Conservation (phyloP, 2,113 vertebrate genomes). For the Periophthalmodon schlosseri region DNA sequence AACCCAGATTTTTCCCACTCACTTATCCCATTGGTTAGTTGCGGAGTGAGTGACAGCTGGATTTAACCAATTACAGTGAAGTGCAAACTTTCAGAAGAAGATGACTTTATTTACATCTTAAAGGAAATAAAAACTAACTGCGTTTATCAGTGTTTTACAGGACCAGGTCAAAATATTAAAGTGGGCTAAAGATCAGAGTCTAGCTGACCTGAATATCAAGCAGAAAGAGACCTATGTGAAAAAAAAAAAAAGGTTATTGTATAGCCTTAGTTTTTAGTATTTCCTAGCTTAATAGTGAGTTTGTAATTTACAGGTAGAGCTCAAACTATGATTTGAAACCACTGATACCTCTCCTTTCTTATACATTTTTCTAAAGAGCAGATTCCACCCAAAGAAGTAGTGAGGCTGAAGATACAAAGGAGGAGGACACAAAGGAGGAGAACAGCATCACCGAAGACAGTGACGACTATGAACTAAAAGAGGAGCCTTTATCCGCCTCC, state of each 20-base stretch:
- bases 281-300: too few relatives aligned
- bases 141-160: too few relatives aligned
- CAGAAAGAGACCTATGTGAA: background rate
- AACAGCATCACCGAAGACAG: constrained; percentile 23
- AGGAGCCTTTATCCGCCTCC: background rate
- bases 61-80: too few relatives aligned
- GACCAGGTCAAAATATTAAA: too few relatives aligned
- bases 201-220: background rate
- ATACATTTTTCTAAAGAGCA: constrained; percentile 10
- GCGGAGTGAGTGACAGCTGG: too few relatives aligned
- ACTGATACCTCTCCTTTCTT: background rate
- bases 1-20: too few relatives aligned
- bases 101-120: too few relatives aligned
- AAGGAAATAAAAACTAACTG: too few relatives aligned
- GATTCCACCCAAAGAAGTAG: constrained; percentile 8
- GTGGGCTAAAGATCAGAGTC: background rate
- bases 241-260: background rate
- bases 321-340: background rate
- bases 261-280: too few relatives aligned
- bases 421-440: background rate
- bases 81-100: too few relatives aligned
- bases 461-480: constrained; percentile 23
- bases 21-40: too few relatives aligned
- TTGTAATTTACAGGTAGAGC: background rate
- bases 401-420: constrained; percentile 9